Evolutionary conservation across 2,797 vertebrate species (phyloP), one percentile per base, ranked within the genome.

Genomic region (Erethizon dorsatum): DNA sequence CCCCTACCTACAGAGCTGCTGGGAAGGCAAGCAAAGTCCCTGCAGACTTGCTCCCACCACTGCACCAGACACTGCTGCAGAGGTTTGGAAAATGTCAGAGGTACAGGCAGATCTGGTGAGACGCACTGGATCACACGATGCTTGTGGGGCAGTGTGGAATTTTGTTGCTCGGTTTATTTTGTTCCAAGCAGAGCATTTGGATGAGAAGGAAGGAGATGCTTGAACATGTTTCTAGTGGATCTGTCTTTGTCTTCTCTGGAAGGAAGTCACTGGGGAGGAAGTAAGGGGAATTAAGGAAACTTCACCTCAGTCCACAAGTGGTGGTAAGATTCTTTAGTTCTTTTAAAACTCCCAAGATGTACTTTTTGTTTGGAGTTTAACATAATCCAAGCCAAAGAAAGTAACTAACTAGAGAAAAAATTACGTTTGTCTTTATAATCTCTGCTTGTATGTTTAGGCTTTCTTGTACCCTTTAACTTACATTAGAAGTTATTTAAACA

Each of bases 401-500:
- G 54, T 65, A 85, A 88, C 86, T 86, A 83, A 59, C 28, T 69
- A 1, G 22, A 69, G 47, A 20, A 41, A 80, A 91, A 75, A 65
- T 47, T 15, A 52, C 67, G 80, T 37, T 80, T 95, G 86, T 57
- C 71, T 79, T 86, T 63, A 75, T 57, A 47, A 63, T 85, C 33
- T 91, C 31, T 67, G 13, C 14, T 80, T 90, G 50, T 92, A 33
- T 24, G 85, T 88, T 50, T 17, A 95, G 67, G 37, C 50, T 94
- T 95, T 90, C 15, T 83, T 80, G 14, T 56, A 52, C 4, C 9
- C 4, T 71, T 93, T 96, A 75, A 75, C 45, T 92, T 93, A 75
- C 52, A n/a, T 83, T 97, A 71, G 37, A 90, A 77, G 54, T 73
- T 92, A 83, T 83, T 96, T 79, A 93, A 94, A 67, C 41, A 73